Base-by-base conservation (phyloP, 2,888 invertebrate genomes). In the Blastobasis adustella region DNA sequence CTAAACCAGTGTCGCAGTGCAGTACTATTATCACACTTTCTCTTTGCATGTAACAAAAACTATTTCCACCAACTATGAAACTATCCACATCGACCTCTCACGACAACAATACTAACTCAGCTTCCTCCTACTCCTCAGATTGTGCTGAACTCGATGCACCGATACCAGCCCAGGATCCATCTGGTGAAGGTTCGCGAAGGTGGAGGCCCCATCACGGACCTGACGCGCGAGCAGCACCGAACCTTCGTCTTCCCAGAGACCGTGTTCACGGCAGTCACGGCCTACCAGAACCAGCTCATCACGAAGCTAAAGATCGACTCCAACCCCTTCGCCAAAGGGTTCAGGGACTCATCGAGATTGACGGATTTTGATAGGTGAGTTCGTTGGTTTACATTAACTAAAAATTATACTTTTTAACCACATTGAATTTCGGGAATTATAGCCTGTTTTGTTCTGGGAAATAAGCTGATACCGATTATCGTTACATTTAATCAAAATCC, bases 281-380 rank as follows among this genome's bases (percentile, higher is more conserved):
- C 99, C 41, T 99, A 99, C 90, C 99, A 99, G 89, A 99, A 99
- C 89, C 99, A 99, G 89, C 92, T 98, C 91, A 98, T 98, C 75
- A 98, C 98, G 50, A 98, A 98, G 83, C 89, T 98, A 79, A 98
- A 98, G 90, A 98, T 98, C 71, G 98, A 98, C 90, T 97, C 97
- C 77, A 98, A 98, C 82, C 98, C 98, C 50, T 98, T 98, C 79
- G 98, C 98, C 59, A 98, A 98, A 89, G 98, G 98, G 51, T 98
- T 98, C 83, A 90, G 98, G 66, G 98, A 98, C 84, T 98, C 98
- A 8, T 97, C 97, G 46, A 91, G 98, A 67, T 92, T 98, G 58
- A 96, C 96, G 49, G 97, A 98, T 82, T 96, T 96, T 81, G 97
- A 97, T 88, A 93, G 95, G 95, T 95, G 55, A 80, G 84, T 58